Base-by-base conservation (phyloP, 2,797 vertebrate species). In the Melanotaenia nigrans region DNA sequence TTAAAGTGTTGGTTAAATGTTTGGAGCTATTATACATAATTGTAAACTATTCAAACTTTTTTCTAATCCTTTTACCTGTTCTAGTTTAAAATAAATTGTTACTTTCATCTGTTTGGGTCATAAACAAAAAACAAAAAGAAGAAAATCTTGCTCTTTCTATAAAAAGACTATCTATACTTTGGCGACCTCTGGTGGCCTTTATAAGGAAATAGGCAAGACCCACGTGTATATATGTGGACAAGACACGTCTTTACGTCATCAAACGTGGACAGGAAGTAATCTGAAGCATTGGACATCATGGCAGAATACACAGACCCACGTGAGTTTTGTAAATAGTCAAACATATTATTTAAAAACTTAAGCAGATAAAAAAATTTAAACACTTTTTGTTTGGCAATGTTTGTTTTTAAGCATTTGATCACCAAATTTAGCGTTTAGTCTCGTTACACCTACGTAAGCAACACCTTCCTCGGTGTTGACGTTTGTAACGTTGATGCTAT, bases 261-360 rank as follows among this genome's bases (percentile, higher is more conserved):
- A 0, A 0, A 84, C 89, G 87, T 91, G 74, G 92, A 65, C 91
- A 84, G 93, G 93, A 95, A 92, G 90, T 87, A 22, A 25, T n/a
- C 22, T 16, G 66, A 65, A 76, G 51, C 71, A 71, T 28, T 53
- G 77, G 61, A 7, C 85, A 93, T 74, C 90, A 95, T 95, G 95
- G 95, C 90, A 65, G 91, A 85, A 25, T 40, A 78, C 92, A 83
- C 61, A 86, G 83, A 88, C 69, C 47, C 94, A 95, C 91, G 94
- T 95, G 94, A 93, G 90, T 91, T 3, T 36, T 25, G 49, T 72
- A 68, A 83, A 81, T 66, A 79, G 2, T 28, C 5, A 24, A 25
- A 65, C 32, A 54, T 59, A 49, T 36, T 8, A 1, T 7, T 1
- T 0, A 3, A 71, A 65, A 24, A 71, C 30, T 3, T 1, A 0